Conservation (phyloP, 2,113 vertebrate species). For the Crocuta crocuta region DNA sequence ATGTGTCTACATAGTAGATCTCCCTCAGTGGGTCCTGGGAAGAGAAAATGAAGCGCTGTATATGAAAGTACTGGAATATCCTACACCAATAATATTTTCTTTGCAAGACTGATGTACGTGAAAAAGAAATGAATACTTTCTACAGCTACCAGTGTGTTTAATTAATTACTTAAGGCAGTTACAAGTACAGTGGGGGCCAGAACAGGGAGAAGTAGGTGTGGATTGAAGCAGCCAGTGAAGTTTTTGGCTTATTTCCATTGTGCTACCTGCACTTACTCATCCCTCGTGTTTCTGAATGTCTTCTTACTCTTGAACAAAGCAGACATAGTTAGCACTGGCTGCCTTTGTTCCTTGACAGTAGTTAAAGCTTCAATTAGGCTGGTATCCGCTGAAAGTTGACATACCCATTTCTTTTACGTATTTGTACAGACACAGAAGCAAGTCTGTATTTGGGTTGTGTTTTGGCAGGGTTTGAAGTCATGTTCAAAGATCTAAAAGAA, state of each 20-base stretch:
- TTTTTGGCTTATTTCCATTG: conserved; percentile 1
- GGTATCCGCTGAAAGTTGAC: conserved; percentile 85
- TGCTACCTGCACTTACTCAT: background rate
- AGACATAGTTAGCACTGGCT: conserved; percentile 75
- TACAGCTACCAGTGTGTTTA: background rate
- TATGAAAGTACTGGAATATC: background rate
- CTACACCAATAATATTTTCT: background rate
- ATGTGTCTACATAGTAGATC: background rate
- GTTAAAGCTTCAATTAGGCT: conserved; percentile 89
- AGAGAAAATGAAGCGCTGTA: background rate
- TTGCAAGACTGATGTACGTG: background rate
- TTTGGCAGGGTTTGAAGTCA: conserved; percentile 90
- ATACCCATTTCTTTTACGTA: conserved; percentile 87
- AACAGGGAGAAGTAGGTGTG: background rate
- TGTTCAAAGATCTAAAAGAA: conserved; percentile 90
- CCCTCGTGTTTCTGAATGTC: conserved; percentile 77
- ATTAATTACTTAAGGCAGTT: background rate
- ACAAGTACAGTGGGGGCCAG: background rate
- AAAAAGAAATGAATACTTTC: background rate
- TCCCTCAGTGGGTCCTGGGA: background rate
- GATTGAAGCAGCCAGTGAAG: background rate
- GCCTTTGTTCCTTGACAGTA: conserved; percentile 85
- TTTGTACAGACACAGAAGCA: conserved; percentile 89
- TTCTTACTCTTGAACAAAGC: conserved; percentile 86
- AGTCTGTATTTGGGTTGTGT: conserved; percentile 89